phyloP scores from a whole-genome alignment of 1,140 invertebrate species.

The Samia ricini region DNA sequence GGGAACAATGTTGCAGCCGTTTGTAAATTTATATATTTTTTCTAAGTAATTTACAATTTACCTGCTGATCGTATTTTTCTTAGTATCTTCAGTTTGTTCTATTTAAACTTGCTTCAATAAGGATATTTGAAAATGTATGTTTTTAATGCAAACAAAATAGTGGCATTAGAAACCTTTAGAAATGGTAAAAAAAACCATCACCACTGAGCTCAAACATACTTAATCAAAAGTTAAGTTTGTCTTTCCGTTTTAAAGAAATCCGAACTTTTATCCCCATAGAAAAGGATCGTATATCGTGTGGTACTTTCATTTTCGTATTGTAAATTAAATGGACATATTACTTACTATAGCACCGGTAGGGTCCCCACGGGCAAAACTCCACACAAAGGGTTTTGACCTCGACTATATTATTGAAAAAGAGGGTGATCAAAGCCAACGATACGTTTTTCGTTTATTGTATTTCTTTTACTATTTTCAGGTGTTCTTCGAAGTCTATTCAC shows the following conservation, averaged over 20 bases:
- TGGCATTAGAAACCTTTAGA: not conserved
- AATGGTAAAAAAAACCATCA: not conserved
- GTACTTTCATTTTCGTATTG: conserved; percentile 37
- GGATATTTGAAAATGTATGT: too few relatives aligned
- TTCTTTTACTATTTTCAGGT: conserved; percentile 63
- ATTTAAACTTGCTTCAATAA: too few relatives aligned
- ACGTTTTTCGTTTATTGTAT: conserved; percentile 63
- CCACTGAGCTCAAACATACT: not conserved
- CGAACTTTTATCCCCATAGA: conserved; percentile 31
- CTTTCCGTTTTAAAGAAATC: conserved; percentile 43
- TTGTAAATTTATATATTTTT: too few relatives aligned
- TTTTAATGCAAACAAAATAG: too few relatives aligned
- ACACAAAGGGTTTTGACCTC: conserved; percentile 52
- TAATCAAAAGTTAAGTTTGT: conserved; percentile 1
- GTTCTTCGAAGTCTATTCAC: conserved; percentile 42
- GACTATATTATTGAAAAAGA: conserved; percentile 68
- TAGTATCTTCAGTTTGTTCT: too few relatives aligned
- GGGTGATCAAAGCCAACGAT: conserved; percentile 71
- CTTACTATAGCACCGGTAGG: conserved; percentile 45
- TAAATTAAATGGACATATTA: conserved; percentile 70
- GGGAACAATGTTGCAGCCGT: too few relatives aligned
- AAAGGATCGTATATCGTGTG: conserved; percentile 47
- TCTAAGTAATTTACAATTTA: too few relatives aligned
- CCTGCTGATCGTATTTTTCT: too few relatives aligned
- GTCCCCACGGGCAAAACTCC: conserved; percentile 37